Evolutionary conservation across 2,797 vertebrate species (phyloP), one percentile per base, ranked within the genome.

Genomic region (Syndactyla subalaris): DNA sequence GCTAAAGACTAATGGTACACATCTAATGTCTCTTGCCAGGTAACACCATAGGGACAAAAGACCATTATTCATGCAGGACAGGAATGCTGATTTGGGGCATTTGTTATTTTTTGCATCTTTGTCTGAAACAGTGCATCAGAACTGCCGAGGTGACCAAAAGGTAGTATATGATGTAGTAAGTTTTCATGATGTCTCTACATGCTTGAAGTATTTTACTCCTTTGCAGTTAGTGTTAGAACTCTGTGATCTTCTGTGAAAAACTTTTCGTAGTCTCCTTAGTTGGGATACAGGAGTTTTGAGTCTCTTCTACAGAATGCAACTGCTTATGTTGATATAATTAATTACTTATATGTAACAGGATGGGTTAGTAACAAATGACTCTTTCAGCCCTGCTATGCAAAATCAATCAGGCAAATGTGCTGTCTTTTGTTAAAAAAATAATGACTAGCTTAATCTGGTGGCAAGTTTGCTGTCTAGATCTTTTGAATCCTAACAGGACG

Each of bases 391-490:
- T 79, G 29, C 78, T 57, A 6, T 79, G 45, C 54, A 36, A n/a
- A 92, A 46, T 67, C 68, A 51, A n/a, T 82, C 84, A 61, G 65
- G 45, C 74, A 76, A 59, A 43, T 58, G n/a, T 57, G 26, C 63
- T 58, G 61, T 23, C 43, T 79, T 93, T 85, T 93, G 85, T 80
- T 88, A 74, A 57, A 80, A 80, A 93, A 82, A 52, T 62, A 87
- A 89, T 67, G 38, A 65, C 45, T 63, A 6, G 45, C 30, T 71
- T 91, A 75, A 84, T 51, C 54, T 61, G 19, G 57, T 85, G 78
- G 30, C 22, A 68, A 29, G 36, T 81, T 78, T 92, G 59, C 74
- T 93, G 72, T 88, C 62, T 92, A 36, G 46, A 82, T 84, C 84
- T 73, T 77, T 84, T 78, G 30, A 75, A n/a, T 72, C 34, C 49